Conservation (phyloP, 2,797 vertebrate genomes). For the Gouania willdenowi region DNA sequence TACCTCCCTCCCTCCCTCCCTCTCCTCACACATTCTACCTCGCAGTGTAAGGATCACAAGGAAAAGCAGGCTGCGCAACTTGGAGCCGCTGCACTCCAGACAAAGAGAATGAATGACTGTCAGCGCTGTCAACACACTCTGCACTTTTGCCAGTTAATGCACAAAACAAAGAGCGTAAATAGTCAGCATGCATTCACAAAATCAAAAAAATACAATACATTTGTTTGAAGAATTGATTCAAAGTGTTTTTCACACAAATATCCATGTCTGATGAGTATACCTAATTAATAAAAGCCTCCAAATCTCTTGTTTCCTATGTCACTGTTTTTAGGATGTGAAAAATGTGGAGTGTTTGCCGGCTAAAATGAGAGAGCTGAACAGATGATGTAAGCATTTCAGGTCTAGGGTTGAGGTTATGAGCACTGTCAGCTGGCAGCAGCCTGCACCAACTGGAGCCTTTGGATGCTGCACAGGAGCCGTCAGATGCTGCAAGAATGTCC, state of each 20-base stretch:
- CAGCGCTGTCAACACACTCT: slow-evolving; percentile 28
- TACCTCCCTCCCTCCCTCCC: slow-evolving; percentile 16
- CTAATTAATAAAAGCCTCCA: too few relatives aligned
- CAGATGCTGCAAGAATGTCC: neutral
- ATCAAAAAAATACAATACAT: neutral
- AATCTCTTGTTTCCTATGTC: too few relatives aligned
- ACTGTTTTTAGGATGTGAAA: neutral
- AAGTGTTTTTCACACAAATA: too few relatives aligned
- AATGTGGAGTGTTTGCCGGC: slow-evolving; percentile 7
- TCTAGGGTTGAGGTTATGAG: slow-evolving; percentile 57
- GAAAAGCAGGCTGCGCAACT: slow-evolving; percentile 46
- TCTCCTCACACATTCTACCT: slow-evolving; percentile 41
- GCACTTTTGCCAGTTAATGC: slow-evolving; percentile 7
- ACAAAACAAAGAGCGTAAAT: slow-evolving; percentile 1
- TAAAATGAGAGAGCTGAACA: slow-evolving; percentile 8
- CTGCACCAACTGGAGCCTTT: slow-evolving; percentile 50
- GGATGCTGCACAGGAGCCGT: slow-evolving; percentile 29
- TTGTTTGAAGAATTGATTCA: too few relatives aligned
- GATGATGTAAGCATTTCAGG: slow-evolving; percentile 67
- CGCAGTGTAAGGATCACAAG: slow-evolving; percentile 47
- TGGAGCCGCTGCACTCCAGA: slow-evolving; percentile 50
- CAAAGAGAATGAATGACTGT: slow-evolving; percentile 53
- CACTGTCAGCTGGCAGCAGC: slow-evolving; percentile 49
- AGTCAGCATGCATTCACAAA: neutral
- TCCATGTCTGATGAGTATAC: too few relatives aligned